A percentile compares a stretch with the other conserved stretches of the same genome.
Conservation (phyloP, 2,888 invertebrate species). For the Noctua pronuba region DNA sequence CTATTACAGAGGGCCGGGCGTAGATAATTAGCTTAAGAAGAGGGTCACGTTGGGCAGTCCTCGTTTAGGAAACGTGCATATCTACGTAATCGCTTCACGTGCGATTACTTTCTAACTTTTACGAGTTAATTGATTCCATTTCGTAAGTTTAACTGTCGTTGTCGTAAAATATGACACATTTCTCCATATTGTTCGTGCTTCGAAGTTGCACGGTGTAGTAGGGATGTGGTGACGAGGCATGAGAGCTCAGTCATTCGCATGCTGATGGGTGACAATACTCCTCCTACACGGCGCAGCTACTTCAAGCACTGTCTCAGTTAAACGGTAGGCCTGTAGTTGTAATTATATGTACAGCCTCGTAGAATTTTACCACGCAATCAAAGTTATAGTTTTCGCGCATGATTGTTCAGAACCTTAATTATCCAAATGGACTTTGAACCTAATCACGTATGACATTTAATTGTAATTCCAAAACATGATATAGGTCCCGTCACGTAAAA, state of each 20-base stretch:
- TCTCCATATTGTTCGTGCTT: too few species aligned
- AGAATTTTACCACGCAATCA: not conserved
- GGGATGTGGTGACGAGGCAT: not conserved
- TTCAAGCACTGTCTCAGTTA: not conserved
- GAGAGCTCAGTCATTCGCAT: not conserved
- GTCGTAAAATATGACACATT: not conserved
- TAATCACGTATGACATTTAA: not conserved
- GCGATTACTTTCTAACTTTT: not conserved
- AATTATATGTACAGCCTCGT: not conserved
- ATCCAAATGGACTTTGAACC: not conserved
- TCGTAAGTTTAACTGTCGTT: not conserved
- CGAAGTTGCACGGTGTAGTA: not conserved
- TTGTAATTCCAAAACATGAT: not conserved
- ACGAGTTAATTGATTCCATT: not conserved
- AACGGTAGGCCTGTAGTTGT: not conserved
- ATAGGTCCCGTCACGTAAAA: too few species aligned
- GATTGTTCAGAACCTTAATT: not conserved
- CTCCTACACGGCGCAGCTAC: not conserved
- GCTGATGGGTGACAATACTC: not conserved
- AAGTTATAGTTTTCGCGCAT: too few species aligned
- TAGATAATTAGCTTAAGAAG: constrained; percentile 8
- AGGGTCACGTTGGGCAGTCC: not conserved
- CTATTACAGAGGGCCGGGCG: not conserved
- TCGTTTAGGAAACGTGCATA: not conserved
- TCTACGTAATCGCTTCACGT: not conserved